Base-by-base conservation (phyloP, 1,140 invertebrate species). In the Lanistes nyassanus region DNA sequence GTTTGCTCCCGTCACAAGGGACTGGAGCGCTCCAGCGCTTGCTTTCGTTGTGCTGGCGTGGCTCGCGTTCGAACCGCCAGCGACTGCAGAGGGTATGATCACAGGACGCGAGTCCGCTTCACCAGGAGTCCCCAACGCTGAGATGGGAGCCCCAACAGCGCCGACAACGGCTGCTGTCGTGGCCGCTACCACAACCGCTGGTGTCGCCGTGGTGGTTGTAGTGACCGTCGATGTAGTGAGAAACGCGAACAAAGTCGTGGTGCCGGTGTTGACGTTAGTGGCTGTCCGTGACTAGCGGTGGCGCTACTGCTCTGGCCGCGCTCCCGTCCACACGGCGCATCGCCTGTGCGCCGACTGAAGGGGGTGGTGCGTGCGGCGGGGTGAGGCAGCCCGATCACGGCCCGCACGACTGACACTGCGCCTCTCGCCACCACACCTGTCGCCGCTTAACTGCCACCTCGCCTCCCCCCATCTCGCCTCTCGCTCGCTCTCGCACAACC, bases 31-130 rank as follows among this genome's bases (percentile, higher is more conserved):
- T 16, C 36, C 42, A 21, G 65, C 16, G 60, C 31, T 64, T 29
- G 60, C 16, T 6, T n/a, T 42, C 4, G 21, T 31, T 19, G 42
- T 36, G 21, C 36, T 31, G n/a, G n/a, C n/a, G 62, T 65, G 31
- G 67, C 51, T 58, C 60, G 53, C 71, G 56, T 79, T 68, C 71
- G 65, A 69, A 74, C 78, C 79, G 72, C 66, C 47, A 42, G 64
- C 53, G 55, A 42, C n/a, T 47, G 60, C 71, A 26, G 51, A 51
- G 19, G 70, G 70, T 37, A 60, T 37, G 2, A 72, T 37, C 16
- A 72, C 55, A 2, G 70, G 16, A 31, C 70, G 70, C 36, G 70
- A 56, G 70, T 72, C 70, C 53, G 55, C 23, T 26, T 37, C 69
- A 11, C 47, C 69, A 7, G 51, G 9, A 21, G 70, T 26, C 34